These are phyloP conservation scores for Sphenodon punctatus DNA, from an alignment of 2,797 vertebrate species.

Conservation along the genomic window DNA sequence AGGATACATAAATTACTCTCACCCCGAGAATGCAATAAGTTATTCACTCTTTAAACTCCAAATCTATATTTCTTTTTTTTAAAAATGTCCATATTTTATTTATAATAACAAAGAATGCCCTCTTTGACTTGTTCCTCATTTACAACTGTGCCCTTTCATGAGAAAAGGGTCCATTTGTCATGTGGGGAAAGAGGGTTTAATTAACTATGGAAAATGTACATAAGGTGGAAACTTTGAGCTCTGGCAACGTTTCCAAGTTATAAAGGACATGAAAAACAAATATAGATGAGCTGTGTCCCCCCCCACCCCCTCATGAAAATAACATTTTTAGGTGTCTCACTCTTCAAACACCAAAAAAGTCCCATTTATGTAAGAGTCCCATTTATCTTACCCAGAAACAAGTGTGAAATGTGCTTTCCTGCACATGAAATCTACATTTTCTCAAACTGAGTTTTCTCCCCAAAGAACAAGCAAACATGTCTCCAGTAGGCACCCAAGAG, in stretches of 20 bases:
- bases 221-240: slow-evolving; percentile 73
- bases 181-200: slow-evolving; percentile 70
- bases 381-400: slow-evolving; percentile 48
- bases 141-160: slow-evolving; percentile 66
- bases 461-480: slow-evolving; percentile 34
- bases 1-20: slow-evolving; percentile 63
- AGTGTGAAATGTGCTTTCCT: slow-evolving; percentile 51
- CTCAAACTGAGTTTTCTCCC: slow-evolving; percentile 48
- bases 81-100: slow-evolving; percentile 46
- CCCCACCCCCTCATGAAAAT: slow-evolving; percentile 18
- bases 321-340: slow-evolving; percentile 38
- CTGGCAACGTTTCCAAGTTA: slow-evolving; percentile 69
- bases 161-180: slow-evolving; percentile 73
- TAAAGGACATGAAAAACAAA: slow-evolving; percentile 70
- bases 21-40: slow-evolving; percentile 52
- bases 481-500: slow-evolving; percentile 40
- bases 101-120: slow-evolving; percentile 72
- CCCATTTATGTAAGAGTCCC: slow-evolving; percentile 52
- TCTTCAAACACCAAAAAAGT: slow-evolving; percentile 50
- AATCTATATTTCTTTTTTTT: slow-evolving; percentile 17
- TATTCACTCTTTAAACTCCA: slow-evolving; percentile 51
- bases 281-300: slow-evolving; percentile 59
- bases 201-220: slow-evolving; percentile 76
- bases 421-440: slow-evolving; percentile 40
- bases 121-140: slow-evolving; percentile 67